These are phyloP conservation scores for Coluber constrictor DNA, from an alignment of 2,797 vertebrate genomes.

Conservation along the genomic window DNA sequence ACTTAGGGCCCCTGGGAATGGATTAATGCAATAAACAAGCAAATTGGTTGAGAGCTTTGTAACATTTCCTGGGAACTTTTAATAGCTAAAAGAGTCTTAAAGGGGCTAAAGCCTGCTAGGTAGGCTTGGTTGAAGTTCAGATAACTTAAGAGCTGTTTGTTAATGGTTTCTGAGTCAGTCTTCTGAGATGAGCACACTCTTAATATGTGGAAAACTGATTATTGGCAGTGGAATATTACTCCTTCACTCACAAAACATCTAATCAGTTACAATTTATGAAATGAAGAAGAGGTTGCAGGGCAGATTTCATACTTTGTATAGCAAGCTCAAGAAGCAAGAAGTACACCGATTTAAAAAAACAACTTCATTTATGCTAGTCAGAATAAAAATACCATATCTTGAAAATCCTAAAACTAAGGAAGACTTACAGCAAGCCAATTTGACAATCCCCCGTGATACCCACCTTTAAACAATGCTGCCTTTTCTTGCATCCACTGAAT, in stretches of 20 bases:
- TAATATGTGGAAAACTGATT: neutral
- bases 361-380: neutral
- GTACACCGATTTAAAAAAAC: neutral
- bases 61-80: neutral
- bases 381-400: neutral
- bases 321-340: neutral
- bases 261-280: neutral
- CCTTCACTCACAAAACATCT: neutral
- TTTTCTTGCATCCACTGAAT: neutral
- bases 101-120: neutral
- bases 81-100: no score
- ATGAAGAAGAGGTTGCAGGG: neutral
- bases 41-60: no score
- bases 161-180: neutral
- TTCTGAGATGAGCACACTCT: neutral
- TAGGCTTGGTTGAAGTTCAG: neutral
- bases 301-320: neutral
- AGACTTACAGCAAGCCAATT: neutral
- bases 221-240: neutral
- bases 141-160: neutral
- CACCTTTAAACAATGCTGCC: neutral
- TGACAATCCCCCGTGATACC: neutral
- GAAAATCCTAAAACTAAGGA: neutral
- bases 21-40: no score
- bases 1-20: no score